Conservation (phyloP, 2,888 invertebrate genomes). For the Conus canariensis region DNA sequence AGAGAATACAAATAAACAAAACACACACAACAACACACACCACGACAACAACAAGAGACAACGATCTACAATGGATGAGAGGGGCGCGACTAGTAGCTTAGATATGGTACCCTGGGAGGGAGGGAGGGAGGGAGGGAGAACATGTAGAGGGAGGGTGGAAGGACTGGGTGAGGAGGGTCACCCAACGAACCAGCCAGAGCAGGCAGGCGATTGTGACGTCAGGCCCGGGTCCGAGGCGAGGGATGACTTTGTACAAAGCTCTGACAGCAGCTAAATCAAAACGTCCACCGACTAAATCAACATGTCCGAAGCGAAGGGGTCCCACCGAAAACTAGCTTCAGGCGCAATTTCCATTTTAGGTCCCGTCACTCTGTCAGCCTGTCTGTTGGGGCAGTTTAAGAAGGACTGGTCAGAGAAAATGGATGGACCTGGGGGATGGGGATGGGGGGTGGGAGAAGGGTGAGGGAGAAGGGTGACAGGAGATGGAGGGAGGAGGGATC, state of each 20-base stretch:
- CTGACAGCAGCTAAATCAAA: slow-evolving; percentile 40
- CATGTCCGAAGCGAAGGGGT: neutral
- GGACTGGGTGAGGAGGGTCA: too few relatives aligned
- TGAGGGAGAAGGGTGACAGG: neutral
- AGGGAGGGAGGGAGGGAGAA: too few relatives aligned
- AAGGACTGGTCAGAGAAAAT: slow-evolving; percentile 4
- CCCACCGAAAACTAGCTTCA: neutral
- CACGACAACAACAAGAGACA: too few relatives aligned
- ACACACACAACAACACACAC: too few relatives aligned
- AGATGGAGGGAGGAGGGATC: slow-evolving; percentile 5
- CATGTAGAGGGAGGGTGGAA: too few relatives aligned
- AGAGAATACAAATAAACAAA: too few relatives aligned
- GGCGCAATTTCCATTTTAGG: slow-evolving; percentile 6
- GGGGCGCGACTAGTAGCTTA: too few relatives aligned
- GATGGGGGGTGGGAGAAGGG: neutral
- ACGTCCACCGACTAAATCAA: slow-evolving; percentile 24
- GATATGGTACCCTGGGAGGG: too few relatives aligned
- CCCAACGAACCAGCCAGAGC: too few relatives aligned
- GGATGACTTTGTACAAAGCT: slow-evolving; percentile 30
- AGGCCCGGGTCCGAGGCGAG: neutral
- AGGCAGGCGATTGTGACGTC: too few relatives aligned
- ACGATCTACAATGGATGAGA: too few relatives aligned
- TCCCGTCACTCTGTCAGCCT: neutral
- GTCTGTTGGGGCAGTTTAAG: neutral
- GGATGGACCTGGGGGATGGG: neutral